phyloP scores from a whole-genome alignment of 2,888 invertebrate genomes.

The Venusia cambrica region DNA sequence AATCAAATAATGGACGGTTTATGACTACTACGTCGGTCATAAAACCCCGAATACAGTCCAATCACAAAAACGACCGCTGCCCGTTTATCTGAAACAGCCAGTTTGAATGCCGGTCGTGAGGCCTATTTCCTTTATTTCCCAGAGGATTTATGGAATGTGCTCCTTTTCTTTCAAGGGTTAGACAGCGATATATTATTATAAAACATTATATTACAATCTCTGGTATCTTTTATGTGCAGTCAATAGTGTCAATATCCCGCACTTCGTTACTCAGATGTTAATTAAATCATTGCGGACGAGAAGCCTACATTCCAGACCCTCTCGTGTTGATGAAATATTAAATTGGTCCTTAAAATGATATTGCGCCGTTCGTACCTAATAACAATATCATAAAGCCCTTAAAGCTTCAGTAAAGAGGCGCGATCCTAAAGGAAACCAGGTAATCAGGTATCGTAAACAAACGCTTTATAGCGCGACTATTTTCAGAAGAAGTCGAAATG shows the following conservation, averaged over 20 bases:
- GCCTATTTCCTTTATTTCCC: conserved; percentile 57
- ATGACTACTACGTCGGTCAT: conserved; percentile 40
- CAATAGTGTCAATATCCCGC: too few species aligned
- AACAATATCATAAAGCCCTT: conserved; percentile 24
- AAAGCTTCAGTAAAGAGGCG: conserved; percentile 9
- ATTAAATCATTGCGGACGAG: too few species aligned
- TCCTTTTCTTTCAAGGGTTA: not conserved
- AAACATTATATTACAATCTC: too few species aligned
- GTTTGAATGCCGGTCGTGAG: conserved; percentile 53
- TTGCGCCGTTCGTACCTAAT: conserved; percentile 5
- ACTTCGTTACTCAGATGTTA: too few species aligned
- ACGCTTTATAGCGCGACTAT: conserved; percentile 34
- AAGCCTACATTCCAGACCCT: too few species aligned
- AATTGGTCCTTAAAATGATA: not conserved
- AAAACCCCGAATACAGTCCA: conserved; percentile 43
- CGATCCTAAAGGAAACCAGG: conserved; percentile 28
- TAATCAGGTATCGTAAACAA: conserved; percentile 34
- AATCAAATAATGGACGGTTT: conserved; percentile 46
- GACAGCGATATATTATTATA: too few species aligned
- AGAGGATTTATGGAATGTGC: conserved; percentile 37
- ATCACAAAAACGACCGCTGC: conserved; percentile 43
- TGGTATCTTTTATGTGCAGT: too few species aligned
- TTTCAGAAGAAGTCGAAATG: conserved; percentile 39
- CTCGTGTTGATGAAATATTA: conserved; percentile 1
- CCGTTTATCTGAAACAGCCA: conserved; percentile 47